Conservation (phyloP, 2,797 vertebrate genomes). For the Acrossocheilus fasciatus region DNA sequence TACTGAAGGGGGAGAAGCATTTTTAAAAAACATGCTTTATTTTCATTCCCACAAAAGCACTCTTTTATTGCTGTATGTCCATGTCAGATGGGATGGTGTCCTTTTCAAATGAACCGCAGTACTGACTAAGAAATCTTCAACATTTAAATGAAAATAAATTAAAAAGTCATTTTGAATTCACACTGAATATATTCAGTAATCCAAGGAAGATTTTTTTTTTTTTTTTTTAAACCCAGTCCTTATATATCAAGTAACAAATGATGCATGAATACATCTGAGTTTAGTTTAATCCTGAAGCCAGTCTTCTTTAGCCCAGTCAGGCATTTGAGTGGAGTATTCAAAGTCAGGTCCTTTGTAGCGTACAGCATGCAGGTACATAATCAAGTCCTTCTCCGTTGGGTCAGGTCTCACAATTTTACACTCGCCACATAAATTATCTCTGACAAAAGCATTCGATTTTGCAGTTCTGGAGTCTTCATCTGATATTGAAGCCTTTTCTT, state of each 20-base stretch:
- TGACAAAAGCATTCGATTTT: constrained; percentile 50
- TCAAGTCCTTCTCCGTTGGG: constrained; percentile 88
- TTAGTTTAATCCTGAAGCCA: constrained; percentile 79
- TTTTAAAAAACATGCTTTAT: not conserved
- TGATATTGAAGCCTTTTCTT: not conserved
- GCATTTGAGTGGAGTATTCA: constrained; percentile 89
- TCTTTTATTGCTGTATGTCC: constrained; percentile 9
- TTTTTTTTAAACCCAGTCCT: not conserved
- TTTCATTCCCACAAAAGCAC: not conserved
- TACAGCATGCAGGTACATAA: constrained; percentile 96
- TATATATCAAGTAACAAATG: not conserved
- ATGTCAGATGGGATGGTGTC: not conserved
- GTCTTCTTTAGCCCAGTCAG: constrained; percentile 91
- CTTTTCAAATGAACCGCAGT: not conserved
- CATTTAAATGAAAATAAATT: not conserved
- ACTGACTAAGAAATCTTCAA: not conserved
- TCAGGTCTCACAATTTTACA: constrained; percentile 86
- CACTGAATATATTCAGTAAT: not conserved
- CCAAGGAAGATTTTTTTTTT: rapidly evolving
- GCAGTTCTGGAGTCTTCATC: constrained; percentile 4
- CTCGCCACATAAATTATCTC: constrained; percentile 88
- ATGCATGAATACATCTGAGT: not conserved
- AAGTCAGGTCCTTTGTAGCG: constrained; percentile 93
- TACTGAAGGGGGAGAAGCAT: not conserved
- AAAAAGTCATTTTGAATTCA: not conserved